Base-by-base conservation (phyloP, 2,888 invertebrate genomes). In the Phyto melanocephala region DNA sequence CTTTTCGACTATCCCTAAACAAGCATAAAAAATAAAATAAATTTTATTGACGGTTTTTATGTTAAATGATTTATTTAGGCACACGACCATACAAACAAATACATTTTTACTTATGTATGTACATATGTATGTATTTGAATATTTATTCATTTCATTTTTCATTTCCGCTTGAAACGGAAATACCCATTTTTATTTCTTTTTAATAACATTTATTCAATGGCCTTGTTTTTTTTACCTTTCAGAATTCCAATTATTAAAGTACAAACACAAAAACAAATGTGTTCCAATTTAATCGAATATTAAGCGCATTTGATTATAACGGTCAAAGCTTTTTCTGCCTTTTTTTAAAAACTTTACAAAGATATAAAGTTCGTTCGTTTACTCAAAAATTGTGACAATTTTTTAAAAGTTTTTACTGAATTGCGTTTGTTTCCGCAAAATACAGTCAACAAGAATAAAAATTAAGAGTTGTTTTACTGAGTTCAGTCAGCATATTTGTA, bases 111-210 rank as follows among this genome's bases (percentile, higher is more conserved):
- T 17, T 47, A 47, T 17, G 17, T 42, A 5, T 45, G 6, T 6
- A 45, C 15, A 15, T 22, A 50, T 20, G 11, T 50, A 22, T 11
- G 10, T 33, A 42, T 40, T 33, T 70, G 6, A 13, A 3, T 54
- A 54, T 54, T 54, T 56, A 17, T 52, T 20, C 35, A 35, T 60
- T 60, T 71, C 40, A 45, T 42, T 33, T 74, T 54, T 74, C 63
- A 65, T 42, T 54, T 74, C 74, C 63, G 74, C 40, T 42, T n/a
- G 20, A 40, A 74, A 52, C 63, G 74, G 74, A 63, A 54, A 63
- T 74, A 33, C 7, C 24, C 37, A 20, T 33, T 28, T 33, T 20
- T 40, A 28, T 68, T 56, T 42, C 0, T 15, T 24, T 24, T 42
- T 15, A 4, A 28, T 67, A 52, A 24, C 13, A 40, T 50, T 50